Percentiles rank a stretch among this genome's conserved stretches.
phyloP scores from a whole-genome alignment of 1,140 invertebrate genomes.

The Camponotus floridanus region DNA sequence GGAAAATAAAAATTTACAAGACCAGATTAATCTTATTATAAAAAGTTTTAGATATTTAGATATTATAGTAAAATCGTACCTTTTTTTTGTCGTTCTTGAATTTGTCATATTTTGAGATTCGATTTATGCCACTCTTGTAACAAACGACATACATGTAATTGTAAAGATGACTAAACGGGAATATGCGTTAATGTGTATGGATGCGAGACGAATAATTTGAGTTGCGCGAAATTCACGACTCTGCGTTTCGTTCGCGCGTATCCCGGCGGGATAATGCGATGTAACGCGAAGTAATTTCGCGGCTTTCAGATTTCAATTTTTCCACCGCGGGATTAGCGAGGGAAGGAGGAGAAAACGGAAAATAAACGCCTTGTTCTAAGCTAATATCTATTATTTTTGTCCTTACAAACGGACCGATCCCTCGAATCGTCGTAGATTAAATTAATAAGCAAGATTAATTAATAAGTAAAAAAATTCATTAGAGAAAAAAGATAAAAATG shows the following conservation, averaged over 20 bases:
- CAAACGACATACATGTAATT: constrained; percentile 13
- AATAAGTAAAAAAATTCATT: no score
- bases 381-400: constrained; percentile 25
- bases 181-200: constrained; percentile 37
- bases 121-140: constrained; percentile 33
- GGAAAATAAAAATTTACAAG: background rate
- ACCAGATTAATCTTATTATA: background rate
- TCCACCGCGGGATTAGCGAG: constrained; percentile 38
- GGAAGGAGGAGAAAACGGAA: background rate
- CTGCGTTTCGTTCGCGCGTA: constrained; percentile 44
- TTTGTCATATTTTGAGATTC: constrained; percentile 23
- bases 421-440: background rate
- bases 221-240: constrained; percentile 51
- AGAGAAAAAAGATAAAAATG: no score
- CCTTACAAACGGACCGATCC: background rate
- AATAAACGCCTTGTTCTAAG: constrained; percentile 10
- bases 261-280: constrained; percentile 48
- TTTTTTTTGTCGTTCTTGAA: background rate
- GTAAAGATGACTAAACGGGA: constrained; percentile 35
- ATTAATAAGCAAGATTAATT: background rate
- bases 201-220: constrained; percentile 55
- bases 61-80: background rate
- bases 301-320: constrained; percentile 57
- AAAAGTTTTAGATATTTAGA: background rate
- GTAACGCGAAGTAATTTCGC: constrained; percentile 59